phyloP scores from a whole-genome alignment of 2,888 invertebrate species.

The Drosophila kuntzei region DNA sequence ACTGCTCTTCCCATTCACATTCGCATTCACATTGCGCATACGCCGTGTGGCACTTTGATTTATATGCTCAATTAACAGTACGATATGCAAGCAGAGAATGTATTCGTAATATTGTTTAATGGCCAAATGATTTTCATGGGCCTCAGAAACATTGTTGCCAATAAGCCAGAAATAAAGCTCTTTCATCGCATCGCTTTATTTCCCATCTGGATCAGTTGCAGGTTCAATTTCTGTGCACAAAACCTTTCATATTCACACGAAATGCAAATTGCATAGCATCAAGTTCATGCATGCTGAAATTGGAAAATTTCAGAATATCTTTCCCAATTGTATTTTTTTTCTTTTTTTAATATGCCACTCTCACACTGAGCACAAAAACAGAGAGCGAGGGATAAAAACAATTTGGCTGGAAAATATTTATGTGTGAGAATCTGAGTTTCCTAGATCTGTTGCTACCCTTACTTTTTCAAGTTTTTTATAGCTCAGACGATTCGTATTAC shows the following conservation, averaged over 20 bases:
- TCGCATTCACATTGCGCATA: slow-evolving; percentile 27
- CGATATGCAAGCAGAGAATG: slow-evolving; percentile 13
- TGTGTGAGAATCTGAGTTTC: neutral
- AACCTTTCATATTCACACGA: slow-evolving; percentile 4
- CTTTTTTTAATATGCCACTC: neutral
- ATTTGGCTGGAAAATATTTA: neutral
- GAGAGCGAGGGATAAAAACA: neutral
- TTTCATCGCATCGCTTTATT: neutral
- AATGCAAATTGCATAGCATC: slow-evolving; percentile 5
- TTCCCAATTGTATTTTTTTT: neutral
- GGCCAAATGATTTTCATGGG: slow-evolving; percentile 32
- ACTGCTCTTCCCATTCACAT: neutral
- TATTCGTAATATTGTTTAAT: slow-evolving; percentile 18
- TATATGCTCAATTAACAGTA: slow-evolving; percentile 50
- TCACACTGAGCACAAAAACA: neutral
- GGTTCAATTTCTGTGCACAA: neutral
- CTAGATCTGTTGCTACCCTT: neutral
- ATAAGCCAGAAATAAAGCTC: slow-evolving; percentile 4
- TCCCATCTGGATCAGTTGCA: neutral
- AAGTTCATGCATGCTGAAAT: slow-evolving; percentile 14
- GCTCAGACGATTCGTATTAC: neutral
- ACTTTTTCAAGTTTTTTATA: neutral
- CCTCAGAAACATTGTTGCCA: neutral
- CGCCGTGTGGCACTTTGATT: slow-evolving; percentile 46
- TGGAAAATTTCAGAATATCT: neutral